Base-by-base conservation (phyloP, 2,113 vertebrate species). In the Sceloporus undulatus region DNA sequence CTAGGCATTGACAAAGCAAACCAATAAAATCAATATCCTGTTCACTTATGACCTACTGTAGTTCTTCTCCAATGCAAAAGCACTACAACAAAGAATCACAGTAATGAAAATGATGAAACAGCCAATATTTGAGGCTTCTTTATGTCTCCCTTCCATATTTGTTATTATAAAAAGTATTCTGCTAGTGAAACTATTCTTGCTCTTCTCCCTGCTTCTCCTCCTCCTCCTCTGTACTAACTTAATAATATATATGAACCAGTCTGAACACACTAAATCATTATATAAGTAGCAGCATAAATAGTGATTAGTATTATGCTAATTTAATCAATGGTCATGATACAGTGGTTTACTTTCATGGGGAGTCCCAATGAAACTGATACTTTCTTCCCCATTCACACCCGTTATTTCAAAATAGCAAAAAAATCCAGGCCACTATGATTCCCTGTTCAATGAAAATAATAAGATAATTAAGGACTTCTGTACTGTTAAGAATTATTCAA, bases 1-100 rank as follows among this genome's bases (percentile, higher is more conserved):
- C 99, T 99, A 94, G 91, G 90, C 92, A 75, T 89, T 84, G 71
- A 25, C 88, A 95, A 87, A 90, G 82, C 6, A 90, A 16, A 70
- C 27, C 59, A 4, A 65, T 93, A 4, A 62, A 87, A 73, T 70
- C 71, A 78, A 34, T 42, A 80, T 9, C 14, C 19, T 21, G 25
- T 76, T 79, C 52, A 21, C 4, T 76, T 87, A 85, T 8, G 23
- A 9, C 9, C 81, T 56, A 76, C 34, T 11, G 0, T 1, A 85
- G 40, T 54, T 79, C 68, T 77, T 23, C 62, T 86, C 2, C 21
- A 0, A 18, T 10, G 81, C 74, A 79, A 73, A 84, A 87, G 34
- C 80, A 74, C 38, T 80, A n/a, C 19, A 87, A 59, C 11, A 2
- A 80, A 86, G 7, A 9, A 40, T 34, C 27, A 85, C 1, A 66